A percentile compares a stretch with the other conserved stretches of the same genome.
Conservation (phyloP, 1,140 invertebrate species). For the Trachymyrmex septentrionalis region DNA sequence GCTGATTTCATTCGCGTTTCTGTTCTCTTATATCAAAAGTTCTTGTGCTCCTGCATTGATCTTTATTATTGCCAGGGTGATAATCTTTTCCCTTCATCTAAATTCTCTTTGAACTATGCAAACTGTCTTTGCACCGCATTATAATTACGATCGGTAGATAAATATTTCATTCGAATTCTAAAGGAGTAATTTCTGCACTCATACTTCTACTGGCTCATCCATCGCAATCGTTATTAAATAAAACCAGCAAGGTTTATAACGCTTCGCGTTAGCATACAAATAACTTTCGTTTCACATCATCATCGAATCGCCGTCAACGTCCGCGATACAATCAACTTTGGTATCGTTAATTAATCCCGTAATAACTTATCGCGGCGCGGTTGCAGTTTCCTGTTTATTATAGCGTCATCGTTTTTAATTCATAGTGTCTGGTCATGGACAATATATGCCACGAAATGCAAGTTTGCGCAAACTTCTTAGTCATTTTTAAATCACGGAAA, state of each 20-base stretch:
- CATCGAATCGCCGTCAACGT: conserved; percentile 33
- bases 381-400: conserved; percentile 45
- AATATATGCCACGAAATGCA: background rate
- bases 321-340: conserved; percentile 41
- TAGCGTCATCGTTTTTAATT: conserved; percentile 44
- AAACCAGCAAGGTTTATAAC: conserved; percentile 10
- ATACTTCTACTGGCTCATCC: background rate
- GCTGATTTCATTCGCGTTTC: no score
- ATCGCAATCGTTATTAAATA: conserved; percentile 33
- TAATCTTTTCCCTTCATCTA: conserved; percentile 22
- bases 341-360: conserved; percentile 46
- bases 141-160: conserved; percentile 41
- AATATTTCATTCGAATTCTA: conserved; percentile 43
- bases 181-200: conserved; percentile 14
- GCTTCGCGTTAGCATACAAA: conserved; percentile 22
- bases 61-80: background rate
- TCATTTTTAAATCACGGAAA: background rate
- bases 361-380: conserved; percentile 19
- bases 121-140: conserved; percentile 23
- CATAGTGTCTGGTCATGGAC: background rate
- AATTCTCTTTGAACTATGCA: conserved; percentile 25
- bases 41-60: background rate
- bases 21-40: background rate
- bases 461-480: background rate
- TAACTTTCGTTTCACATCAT: conserved; percentile 47